These are phyloP conservation scores for Archips crataeganus DNA, from an alignment of 2,888 invertebrate genomes.

Conservation along the genomic window DNA sequence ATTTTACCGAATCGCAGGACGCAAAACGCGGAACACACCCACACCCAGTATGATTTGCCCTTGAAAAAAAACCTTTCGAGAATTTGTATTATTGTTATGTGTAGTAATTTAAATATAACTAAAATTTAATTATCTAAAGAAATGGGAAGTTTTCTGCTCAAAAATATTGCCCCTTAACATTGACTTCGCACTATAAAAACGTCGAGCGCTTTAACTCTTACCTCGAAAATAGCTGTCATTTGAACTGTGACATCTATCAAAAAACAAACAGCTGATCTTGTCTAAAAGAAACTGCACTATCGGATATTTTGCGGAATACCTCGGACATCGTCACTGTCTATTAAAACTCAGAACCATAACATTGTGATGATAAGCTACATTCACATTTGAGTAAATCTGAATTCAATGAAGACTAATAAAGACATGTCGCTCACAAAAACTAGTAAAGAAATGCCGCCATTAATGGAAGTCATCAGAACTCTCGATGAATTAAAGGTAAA, in stretches of 20 bases:
- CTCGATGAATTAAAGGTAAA: constrained; percentile 58
- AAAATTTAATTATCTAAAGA: neutral
- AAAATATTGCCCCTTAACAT: neutral
- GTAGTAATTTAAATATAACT: neutral
- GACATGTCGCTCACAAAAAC: neutral
- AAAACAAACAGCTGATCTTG: neutral
- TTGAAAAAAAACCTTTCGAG: no score
- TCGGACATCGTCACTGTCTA: neutral
- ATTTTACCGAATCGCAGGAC: no score
- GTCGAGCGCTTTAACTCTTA: neutral
- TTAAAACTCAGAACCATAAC: neutral
- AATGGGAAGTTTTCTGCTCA: no score
- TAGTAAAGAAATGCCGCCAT: constrained; percentile 42
- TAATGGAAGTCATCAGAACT: constrained; percentile 57
- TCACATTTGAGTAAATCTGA: neutral
- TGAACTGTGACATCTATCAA: neutral
- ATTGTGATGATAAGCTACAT: neutral
- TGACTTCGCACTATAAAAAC: neutral
- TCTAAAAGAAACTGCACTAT: no score
- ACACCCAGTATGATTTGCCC: no score
- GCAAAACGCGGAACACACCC: no score
- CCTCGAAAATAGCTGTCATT: constrained; percentile 14
- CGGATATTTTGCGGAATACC: neutral
- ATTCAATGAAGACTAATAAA: neutral
- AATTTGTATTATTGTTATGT: no score